Conservation (phyloP, 1,140 invertebrate genomes). For the Drepana arcuata region DNA sequence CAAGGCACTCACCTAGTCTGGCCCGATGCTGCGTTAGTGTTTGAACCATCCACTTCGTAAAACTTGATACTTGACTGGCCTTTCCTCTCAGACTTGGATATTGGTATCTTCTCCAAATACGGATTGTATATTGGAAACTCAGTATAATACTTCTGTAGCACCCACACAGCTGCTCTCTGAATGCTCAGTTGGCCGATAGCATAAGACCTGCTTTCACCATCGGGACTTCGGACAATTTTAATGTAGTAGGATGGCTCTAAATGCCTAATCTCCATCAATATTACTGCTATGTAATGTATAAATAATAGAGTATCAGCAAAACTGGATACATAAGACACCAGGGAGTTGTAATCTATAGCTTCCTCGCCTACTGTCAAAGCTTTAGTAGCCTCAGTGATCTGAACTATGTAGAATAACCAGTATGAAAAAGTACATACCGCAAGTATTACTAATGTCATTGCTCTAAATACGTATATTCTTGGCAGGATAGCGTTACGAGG, state of each 20-base stretch:
- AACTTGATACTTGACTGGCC: slow-evolving; percentile 91
- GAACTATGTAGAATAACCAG: slow-evolving; percentile 97
- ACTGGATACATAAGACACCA: slow-evolving; percentile 92
- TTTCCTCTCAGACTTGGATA: slow-evolving; percentile 86
- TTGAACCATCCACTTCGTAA: slow-evolving; percentile 94
- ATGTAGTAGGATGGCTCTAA: slow-evolving; percentile 91
- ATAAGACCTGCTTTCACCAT: slow-evolving; percentile 90
- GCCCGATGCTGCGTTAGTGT: slow-evolving; percentile 79
- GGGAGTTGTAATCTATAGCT: slow-evolving; percentile 84
- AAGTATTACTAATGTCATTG: slow-evolving; percentile 90
- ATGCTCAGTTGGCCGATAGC: slow-evolving; percentile 93
- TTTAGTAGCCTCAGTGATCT: slow-evolving; percentile 86
- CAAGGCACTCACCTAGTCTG: slow-evolving; percentile 70
- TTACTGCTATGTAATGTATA: slow-evolving; percentile 94
- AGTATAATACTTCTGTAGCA: slow-evolving; percentile 95
- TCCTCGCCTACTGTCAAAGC: slow-evolving; percentile 84
- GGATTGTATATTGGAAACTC: slow-evolving; percentile 98
- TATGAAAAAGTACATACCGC: slow-evolving; percentile 95
- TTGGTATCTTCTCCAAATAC: slow-evolving; percentile 91
- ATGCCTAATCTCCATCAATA: slow-evolving; percentile 93
- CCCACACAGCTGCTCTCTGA: slow-evolving; percentile 94
- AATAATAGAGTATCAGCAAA: slow-evolving; percentile 94
- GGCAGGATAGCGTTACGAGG: slow-evolving; percentile 90
- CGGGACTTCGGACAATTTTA: slow-evolving; percentile 94
- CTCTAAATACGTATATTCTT: slow-evolving; percentile 91